phyloP scores from a whole-genome alignment of 2,113 vertebrate species.

The Lophura nycthemera region DNA sequence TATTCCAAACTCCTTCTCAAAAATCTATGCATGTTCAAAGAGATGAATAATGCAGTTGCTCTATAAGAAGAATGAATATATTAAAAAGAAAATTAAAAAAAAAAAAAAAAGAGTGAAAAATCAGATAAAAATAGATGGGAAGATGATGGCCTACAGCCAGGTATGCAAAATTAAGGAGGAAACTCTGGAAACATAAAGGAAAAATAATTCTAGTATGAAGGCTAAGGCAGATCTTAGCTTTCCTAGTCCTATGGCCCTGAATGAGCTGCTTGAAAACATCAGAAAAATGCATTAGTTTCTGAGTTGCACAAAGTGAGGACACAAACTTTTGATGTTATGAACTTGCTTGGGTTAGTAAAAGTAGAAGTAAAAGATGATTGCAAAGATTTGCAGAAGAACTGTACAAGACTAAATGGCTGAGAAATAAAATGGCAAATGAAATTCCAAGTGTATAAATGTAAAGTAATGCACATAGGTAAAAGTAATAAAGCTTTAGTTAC shows the following conservation, averaged over 20 bases:
- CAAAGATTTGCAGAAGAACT: constrained; percentile 21
- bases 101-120: background rate
- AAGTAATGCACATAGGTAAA: constrained; percentile 30
- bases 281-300: background rate
- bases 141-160: background rate
- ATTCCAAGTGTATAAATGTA: constrained; percentile 16
- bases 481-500: constrained; percentile 37
- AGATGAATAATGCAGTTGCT: constrained; percentile 33
- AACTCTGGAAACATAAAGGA: background rate
- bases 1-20: constrained; percentile 15
- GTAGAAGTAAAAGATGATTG: background rate
- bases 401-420: background rate
- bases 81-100: too few relatives aligned
- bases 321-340: background rate
- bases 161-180: background rate
- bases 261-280: background rate
- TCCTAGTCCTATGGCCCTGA: background rate
- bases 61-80: background rate
- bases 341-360: constrained; percentile 29
- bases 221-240: background rate
- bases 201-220: background rate
- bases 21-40: constrained; percentile 2
- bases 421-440: constrained; percentile 44
- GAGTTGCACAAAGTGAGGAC: background rate
- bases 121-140: constrained; percentile 5